phyloP scores from a whole-genome alignment of 1,140 invertebrate genomes.

The Arctopsyche grandis region DNA sequence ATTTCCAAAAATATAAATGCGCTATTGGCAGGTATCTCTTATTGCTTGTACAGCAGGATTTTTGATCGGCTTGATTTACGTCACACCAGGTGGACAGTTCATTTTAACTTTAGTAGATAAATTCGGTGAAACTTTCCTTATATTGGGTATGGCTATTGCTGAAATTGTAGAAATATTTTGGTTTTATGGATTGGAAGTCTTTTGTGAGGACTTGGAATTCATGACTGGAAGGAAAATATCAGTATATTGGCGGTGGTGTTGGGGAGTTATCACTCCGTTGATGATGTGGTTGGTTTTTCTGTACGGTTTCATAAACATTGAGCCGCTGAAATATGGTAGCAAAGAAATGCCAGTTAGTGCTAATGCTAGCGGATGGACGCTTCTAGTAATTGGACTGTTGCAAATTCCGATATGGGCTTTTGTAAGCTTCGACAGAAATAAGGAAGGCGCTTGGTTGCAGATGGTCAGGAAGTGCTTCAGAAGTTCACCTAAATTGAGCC shows the following conservation, averaged over 20 bases:
- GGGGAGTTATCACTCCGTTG: conserved; percentile 79
- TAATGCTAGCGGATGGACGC: conserved; percentile 62
- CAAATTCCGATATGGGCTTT: conserved; percentile 65
- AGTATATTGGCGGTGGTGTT: conserved; percentile 82
- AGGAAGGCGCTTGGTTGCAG: conserved; percentile 52
- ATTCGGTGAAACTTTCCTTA: conserved; percentile 84
- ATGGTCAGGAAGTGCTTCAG: conserved; percentile 65
- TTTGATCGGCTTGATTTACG: conserved; percentile 76
- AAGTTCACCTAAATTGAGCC: conserved; percentile 71
- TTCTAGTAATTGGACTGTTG: conserved; percentile 63
- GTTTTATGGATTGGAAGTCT: conserved; percentile 80
- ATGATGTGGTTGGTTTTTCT: conserved; percentile 77
- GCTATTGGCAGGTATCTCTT: conserved; percentile 72
- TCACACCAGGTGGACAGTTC: conserved; percentile 88
- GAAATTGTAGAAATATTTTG: conserved; percentile 78
- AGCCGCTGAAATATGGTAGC: conserved; percentile 67
- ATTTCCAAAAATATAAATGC: too few species aligned
- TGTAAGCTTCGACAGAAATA: conserved; percentile 33
- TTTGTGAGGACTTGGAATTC: conserved; percentile 79
- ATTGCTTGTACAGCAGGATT: conserved; percentile 72
- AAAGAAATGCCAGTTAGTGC: conserved; percentile 55
- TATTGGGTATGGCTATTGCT: conserved; percentile 77
- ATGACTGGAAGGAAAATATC: conserved; percentile 79
- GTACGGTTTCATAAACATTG: conserved; percentile 69
- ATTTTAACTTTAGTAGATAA: conserved; percentile 86